Base-by-base conservation (phyloP, 2,888 invertebrate genomes). In the Drosophila colorata region DNA sequence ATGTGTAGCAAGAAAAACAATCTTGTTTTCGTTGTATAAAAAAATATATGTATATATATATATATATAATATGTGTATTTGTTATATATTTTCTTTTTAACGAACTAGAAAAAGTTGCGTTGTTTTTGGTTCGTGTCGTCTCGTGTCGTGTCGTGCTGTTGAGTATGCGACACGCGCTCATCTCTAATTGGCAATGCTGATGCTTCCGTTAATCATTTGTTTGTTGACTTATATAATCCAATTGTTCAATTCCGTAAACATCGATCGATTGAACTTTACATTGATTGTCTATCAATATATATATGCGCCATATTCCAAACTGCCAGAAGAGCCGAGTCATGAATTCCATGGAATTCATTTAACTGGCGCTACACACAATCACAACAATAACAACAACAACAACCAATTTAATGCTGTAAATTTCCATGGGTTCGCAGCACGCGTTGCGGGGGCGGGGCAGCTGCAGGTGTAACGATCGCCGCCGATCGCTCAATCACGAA, bases 171-270 rank as follows among this genome's bases (percentile, higher is more conserved):
- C 38, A 20, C 53, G 9, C 23, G 33, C n/a, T 13, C 43, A 69
- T 23, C 20, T 41, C 25, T n/a, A 23, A 16, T 18, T 14, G 13
- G 20, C 31, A 55, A 16, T 38, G 37, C 8, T 18, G 35, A 25
- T 58, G 70, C 69, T 52, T 59, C 66, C 64, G 80, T 68, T 85
- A 60, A 47, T 56, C 63, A 53, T 68, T 78, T 66, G 74, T 41
- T 69, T 61, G 61, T 23, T 46, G 56, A 41, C 72, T 82, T 87
- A 74, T 48, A 83, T 82, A 82, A 82, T 82, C 81, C 74, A 87
- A 73, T 82, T 77, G 80, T 51, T 72, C 63, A 69, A 87, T 82
- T 87, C 80, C 84, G 84, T 80, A 74, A 83, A 82, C 87, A 86
- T 71, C 57, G 64, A 58, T 52, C 74, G 66, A 69, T 73, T 55